phyloP scores from a whole-genome alignment of 2,888 invertebrate species.

The Odontothrips loti region DNA sequence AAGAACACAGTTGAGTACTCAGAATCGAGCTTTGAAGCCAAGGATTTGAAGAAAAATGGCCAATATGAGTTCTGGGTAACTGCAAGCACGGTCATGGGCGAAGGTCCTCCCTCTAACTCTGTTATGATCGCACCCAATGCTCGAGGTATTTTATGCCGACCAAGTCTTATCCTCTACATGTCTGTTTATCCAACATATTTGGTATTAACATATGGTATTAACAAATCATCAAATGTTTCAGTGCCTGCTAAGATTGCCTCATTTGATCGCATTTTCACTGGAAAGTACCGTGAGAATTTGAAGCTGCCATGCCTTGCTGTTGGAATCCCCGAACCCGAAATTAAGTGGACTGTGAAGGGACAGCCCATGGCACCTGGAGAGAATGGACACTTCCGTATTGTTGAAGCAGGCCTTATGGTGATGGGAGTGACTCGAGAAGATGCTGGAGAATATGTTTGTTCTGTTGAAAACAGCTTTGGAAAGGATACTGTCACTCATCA shows the following conservation, averaged over 20 bases:
- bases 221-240: conserved; percentile 44
- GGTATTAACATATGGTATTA: conserved; percentile 14
- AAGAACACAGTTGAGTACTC: conserved; percentile 8
- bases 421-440: conserved; percentile 84
- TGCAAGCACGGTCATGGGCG: conserved; percentile 89
- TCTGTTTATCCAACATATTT: neutral
- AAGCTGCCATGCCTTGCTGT: conserved; percentile 88
- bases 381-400: neutral
- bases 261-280: conserved; percentile 88
- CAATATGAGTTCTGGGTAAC: conserved; percentile 94
- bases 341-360: conserved; percentile 70
- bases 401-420: conserved; percentile 84
- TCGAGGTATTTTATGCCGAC: conserved; percentile 55
- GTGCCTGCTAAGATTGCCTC: conserved; percentile 93
- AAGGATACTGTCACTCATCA: conserved; percentile 88
- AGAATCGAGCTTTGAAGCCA: conserved; percentile 80
- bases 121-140: conserved; percentile 79
- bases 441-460: conserved; percentile 91
- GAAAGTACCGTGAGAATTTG: conserved; percentile 87
- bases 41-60: conserved; percentile 71
- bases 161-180: neutral
- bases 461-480: conserved; percentile 87
- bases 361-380: neutral
- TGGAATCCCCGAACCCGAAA: conserved; percentile 84
- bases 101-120: conserved; percentile 85